Base-by-base conservation (phyloP, 2,113 vertebrate genomes). In the Chaetops frenatus region DNA sequence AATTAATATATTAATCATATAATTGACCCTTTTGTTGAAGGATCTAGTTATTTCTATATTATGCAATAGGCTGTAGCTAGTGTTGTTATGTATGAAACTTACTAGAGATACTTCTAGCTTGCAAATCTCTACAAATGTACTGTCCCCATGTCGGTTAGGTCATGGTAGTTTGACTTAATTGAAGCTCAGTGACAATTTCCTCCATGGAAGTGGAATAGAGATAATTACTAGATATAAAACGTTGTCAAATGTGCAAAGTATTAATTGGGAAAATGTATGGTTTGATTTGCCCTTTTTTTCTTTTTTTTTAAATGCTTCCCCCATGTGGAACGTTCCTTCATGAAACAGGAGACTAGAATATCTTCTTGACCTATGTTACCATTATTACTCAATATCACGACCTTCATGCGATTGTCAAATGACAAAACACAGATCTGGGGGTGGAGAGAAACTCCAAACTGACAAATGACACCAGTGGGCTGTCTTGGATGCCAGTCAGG, bases 281-380 rank as follows among this genome's bases (percentile, higher is more conserved):
- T 66, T 88, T 65, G 13, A 8, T 14, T 65, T 77, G 7, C 17
- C 5, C 5, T 40, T 8, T 7, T 19, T 18, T 21, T 25, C 24
- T 40, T 33, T 51, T 48, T 18, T 45, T 42, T 38, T 29, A 3
- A 21, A 33, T 53, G 16, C 36, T 81, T 88, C 14, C 12, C 11
- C 3, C 6, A 6, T 33, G 15, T 71, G 36, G 29, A 47, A 19
- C 10, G 3, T 77, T 89, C 48, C 57, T 86, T 77, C 35, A 47
- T 12, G 27, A 82, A 82, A 42, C 58, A 51, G 61, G 66, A 71
- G 81, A 47, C 61, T 47, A 36, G 81, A 65, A 36, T 91, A 44
- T 94, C 74, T 76, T 87, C 70, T 77, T 95, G 96, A 95, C 93
- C 90, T 83, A 11, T 94, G 92, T 88, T 77, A 93, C 92, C 60